Base-by-base conservation (phyloP, 2,113 vertebrate genomes). In the Leptobrachium ailaonicum region DNA sequence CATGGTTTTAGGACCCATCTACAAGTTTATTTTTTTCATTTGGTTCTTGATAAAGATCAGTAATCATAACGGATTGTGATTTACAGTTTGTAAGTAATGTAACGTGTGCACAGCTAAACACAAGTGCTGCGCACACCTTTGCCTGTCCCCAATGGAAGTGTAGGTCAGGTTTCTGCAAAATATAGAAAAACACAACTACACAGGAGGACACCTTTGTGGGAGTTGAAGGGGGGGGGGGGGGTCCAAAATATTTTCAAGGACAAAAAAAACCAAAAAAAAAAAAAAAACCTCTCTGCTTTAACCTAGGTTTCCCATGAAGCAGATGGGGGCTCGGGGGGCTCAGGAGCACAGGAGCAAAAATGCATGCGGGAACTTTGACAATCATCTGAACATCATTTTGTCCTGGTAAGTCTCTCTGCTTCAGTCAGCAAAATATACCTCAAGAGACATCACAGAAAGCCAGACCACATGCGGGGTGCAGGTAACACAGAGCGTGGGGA, bases 171-270 rank as follows among this genome's bases (percentile, higher is more conserved):
- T 32, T 32, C 20, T 32, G 20, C 20, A 32, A 32, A 32, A 32
- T 32, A 1, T 32, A 32, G 20, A 32, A 32, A 32, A 63, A 75
- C 58, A 75, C 73, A 66, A 75, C 50, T 13, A 50, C 1, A 41
- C 13, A 40, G 56, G 53, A 45, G 41, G 8, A 54, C 74, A 14
- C 42, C 20, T 66, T 66, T 75, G 73, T 75, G 74, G 20, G 4
- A 53, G 12, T 42, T 60, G 66, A 60, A n/a, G n/a, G n/a, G n/a
- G n/a, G n/a, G n/a, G n/a, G n/a, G n/a, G n/a, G n/a, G n/a, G n/a
- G n/a, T n/a, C n/a, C n/a, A n/a, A 44, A 77, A 70, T 69, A 77
- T 70, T 77, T 77, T 40, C 69, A 12, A 43, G 53, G 69, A 53
- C 40, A 56, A 13, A 40, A 73, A 66, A 60, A 14, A 79, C 70